A percentile compares a stretch with the other conserved stretches of the same genome.
phyloP scores from a whole-genome alignment of 2,797 vertebrate species.

The Peromyscus aztecus region DNA sequence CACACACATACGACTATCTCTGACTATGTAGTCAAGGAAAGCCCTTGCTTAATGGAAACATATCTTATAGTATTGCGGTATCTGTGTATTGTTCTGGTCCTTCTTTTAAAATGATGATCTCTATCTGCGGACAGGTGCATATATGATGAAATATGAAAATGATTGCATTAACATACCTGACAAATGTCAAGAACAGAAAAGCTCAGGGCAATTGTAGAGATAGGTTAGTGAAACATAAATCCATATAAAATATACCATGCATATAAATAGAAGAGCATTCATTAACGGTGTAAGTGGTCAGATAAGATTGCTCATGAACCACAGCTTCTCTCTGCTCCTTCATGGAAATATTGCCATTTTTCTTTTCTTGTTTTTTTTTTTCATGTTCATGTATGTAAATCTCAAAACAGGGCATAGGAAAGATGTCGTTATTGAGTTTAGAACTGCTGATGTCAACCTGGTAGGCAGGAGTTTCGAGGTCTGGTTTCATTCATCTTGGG shows the following conservation, averaged over 20 bases:
- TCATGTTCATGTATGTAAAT: slow-evolving; percentile 11
- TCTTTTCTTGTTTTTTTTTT: background rate
- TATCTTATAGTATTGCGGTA: background rate
- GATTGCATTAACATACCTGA: background rate
- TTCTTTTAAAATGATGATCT: background rate
- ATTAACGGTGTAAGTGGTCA: background rate
- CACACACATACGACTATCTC: background rate
- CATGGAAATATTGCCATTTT: background rate
- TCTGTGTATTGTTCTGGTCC: background rate
- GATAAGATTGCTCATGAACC: background rate
- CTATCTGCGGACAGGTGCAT: background rate
- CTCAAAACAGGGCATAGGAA: background rate
- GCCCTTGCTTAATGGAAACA: background rate
- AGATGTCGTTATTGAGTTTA: background rate
- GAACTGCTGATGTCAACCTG: background rate
- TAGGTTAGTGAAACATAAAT: background rate
- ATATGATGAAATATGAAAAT: background rate
- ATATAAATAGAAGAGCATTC: background rate
- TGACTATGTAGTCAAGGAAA: background rate
- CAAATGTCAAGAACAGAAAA: background rate
- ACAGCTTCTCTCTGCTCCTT: background rate
- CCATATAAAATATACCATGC: background rate
- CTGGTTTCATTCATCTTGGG: background rate
- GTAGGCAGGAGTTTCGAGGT: background rate
- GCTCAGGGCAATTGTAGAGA: background rate